Evolutionary conservation across 2,113 vertebrate species (phyloP).

Genomic region (Takifugu bimaculatus): DNA sequence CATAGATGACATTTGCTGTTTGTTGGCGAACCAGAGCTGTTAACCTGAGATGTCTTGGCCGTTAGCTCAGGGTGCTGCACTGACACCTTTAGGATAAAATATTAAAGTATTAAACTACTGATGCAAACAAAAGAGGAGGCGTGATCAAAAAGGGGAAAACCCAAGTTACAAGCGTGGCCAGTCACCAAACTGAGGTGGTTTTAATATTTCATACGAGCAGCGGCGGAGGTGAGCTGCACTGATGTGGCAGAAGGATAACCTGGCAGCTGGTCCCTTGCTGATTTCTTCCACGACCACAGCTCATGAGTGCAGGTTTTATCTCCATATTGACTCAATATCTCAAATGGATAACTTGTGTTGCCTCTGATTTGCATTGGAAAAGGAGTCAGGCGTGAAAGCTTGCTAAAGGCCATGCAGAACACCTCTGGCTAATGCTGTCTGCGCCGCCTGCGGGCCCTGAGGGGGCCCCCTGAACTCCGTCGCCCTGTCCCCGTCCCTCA

Average conservation of each 20-base stretch:
- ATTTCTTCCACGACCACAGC: slow-evolving; percentile 74
- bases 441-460: slow-evolving; percentile 31
- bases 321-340: slow-evolving; percentile 84
- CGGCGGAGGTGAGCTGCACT: slow-evolving; percentile 77
- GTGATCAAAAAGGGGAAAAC: slow-evolving; percentile 7
- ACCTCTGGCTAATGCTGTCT: slow-evolving; percentile 62
- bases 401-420: slow-evolving; percentile 50
- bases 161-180: slow-evolving; percentile 65
- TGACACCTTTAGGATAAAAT: too few species aligned
- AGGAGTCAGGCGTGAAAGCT: slow-evolving; percentile 84
- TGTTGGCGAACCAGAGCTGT: too few species aligned
- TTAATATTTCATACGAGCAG: slow-evolving; percentile 88
- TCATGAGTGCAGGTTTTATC: slow-evolving; percentile 82
- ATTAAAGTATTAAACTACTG: neutral
- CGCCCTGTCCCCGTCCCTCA: slow-evolving; percentile 33
- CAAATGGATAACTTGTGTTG: slow-evolving; percentile 88
- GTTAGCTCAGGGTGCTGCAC: too few species aligned
- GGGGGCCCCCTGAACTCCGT: slow-evolving; percentile 39
- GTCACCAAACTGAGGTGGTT: slow-evolving; percentile 79
- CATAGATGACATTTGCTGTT: too few species aligned
- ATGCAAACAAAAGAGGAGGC: slow-evolving; percentile 1
- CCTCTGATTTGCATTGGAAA: slow-evolving; percentile 83
- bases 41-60: too few species aligned
- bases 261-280: slow-evolving; percentile 75
- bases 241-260: slow-evolving; percentile 83